Conservation (phyloP, 2,888 invertebrate genomes). For the Drosophila helvetica region DNA sequence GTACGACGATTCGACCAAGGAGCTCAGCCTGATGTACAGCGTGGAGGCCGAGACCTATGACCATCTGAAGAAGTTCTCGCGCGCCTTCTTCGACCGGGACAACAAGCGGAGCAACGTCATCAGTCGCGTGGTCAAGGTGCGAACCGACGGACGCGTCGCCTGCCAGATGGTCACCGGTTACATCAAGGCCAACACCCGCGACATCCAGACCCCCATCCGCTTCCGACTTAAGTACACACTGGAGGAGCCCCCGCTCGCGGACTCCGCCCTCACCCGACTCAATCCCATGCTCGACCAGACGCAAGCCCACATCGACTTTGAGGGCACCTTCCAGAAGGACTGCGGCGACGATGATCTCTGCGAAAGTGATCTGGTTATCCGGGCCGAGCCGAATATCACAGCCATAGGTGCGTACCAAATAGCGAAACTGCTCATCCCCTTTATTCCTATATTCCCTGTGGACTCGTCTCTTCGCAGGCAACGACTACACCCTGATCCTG, state of each 20-base stretch:
- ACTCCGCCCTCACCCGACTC: constrained; percentile 77
- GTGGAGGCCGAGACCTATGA: constrained; percentile 93
- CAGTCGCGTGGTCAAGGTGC: constrained; percentile 87
- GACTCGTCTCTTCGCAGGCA: constrained; percentile 46
- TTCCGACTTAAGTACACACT: constrained; percentile 94
- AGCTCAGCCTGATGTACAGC: constrained; percentile 88
- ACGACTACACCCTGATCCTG: constrained; percentile 86
- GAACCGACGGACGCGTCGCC: constrained; percentile 85
- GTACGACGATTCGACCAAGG: constrained; percentile 84
- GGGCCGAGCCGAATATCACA: constrained; percentile 84
- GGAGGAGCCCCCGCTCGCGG: constrained; percentile 88
- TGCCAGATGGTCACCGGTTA: constrained; percentile 93
- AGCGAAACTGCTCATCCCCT: not conserved
- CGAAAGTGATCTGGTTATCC: constrained; percentile 90
- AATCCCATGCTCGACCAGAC: constrained; percentile 95
- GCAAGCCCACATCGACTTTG: constrained; percentile 90
- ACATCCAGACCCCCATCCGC: constrained; percentile 94
- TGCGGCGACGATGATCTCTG: constrained; percentile 95
- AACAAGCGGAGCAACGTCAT: constrained; percentile 86
- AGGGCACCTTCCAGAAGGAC: constrained; percentile 95
- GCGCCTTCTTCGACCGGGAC: constrained; percentile 90
- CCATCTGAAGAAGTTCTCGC: constrained; percentile 90
- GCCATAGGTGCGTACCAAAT: constrained; percentile 77
- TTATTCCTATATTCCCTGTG: too few species aligned
- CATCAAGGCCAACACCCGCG: constrained; percentile 92